Percentiles rank a stretch among this genome's conserved stretches.
Evolutionary conservation across 2,113 vertebrate genomes (phyloP).

Genomic region (human): DNA sequence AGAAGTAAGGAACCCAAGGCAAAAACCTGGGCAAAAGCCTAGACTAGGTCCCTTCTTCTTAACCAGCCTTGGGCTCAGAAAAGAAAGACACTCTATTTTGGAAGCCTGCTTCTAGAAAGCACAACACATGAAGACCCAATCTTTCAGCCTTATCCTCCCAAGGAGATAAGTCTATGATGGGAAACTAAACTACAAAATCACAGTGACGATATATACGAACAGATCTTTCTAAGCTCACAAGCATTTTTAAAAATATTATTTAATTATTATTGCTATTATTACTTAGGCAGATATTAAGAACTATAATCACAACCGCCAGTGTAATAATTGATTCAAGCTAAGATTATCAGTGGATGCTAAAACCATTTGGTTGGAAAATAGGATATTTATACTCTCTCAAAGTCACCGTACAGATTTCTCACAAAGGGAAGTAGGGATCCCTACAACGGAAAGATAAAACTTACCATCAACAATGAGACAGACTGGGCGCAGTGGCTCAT

Average conservation of each 20-base stretch:
- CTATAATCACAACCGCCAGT: background rate
- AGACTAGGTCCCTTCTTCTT: background rate
- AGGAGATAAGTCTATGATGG: background rate
- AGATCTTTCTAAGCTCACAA: background rate
- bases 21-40: background rate
- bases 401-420: background rate
- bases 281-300: conserved; percentile 2
- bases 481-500: too few species aligned
- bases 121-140: background rate
- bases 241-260: conserved; percentile 35
- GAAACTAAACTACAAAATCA: conserved; percentile 35
- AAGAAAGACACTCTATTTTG: background rate
- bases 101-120: background rate
- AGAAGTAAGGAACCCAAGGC: background rate
- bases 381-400: background rate
- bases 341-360: background rate
- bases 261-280: conserved; percentile 24
- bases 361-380: background rate
- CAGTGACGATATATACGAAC: background rate
- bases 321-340: conserved; percentile 1
- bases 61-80: background rate
- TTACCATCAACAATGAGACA: background rate
- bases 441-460: background rate
- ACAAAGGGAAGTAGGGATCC: background rate
- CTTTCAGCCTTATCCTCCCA: background rate